Evolutionary conservation across 1,140 invertebrate species (phyloP).

Genomic region (Aphaenogaster ashmeadi): DNA sequence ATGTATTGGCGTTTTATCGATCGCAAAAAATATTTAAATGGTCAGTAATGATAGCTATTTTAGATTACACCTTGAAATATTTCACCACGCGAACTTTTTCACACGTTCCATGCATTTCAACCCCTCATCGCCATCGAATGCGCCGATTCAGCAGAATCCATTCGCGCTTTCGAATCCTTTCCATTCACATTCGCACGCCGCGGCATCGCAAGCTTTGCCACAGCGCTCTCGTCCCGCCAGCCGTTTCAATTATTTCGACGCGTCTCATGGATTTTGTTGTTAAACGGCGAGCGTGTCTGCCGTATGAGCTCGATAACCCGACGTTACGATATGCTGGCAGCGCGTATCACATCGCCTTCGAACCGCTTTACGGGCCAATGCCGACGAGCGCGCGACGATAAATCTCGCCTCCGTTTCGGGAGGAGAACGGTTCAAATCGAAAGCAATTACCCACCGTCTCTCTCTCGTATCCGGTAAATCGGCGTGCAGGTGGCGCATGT

Average conservation of each 20-base stretch:
- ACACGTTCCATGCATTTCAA: not conserved
- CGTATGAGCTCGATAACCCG: slow-evolving; percentile 37
- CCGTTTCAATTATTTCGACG: slow-evolving; percentile 50
- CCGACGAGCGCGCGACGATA: slow-evolving; percentile 69
- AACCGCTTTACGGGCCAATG: slow-evolving; percentile 49
- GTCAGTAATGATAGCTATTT: slow-evolving; percentile 10
- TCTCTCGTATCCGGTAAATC: slow-evolving; percentile 67
- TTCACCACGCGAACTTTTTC: slow-evolving; percentile 7
- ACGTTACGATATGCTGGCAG: slow-evolving; percentile 23
- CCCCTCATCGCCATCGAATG: not conserved
- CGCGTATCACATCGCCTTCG: slow-evolving; percentile 35
- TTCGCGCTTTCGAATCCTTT: slow-evolving; percentile 34
- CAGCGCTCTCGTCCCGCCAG: not conserved
- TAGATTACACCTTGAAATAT: slow-evolving; percentile 13
- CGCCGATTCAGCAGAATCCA: slow-evolving; percentile 31
- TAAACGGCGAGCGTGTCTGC: slow-evolving; percentile 3
- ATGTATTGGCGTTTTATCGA: not conserved
- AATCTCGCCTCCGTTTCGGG: slow-evolving; percentile 70
- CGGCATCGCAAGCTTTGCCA: slow-evolving; percentile 11
- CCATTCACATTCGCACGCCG: slow-evolving; percentile 9
- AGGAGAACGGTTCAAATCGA: slow-evolving; percentile 69
- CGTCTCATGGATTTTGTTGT: slow-evolving; percentile 50
- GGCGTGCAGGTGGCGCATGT: slow-evolving; percentile 60
- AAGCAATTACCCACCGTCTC: slow-evolving; percentile 72
- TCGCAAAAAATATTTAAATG: not conserved